Base-by-base conservation (phyloP, 2,888 invertebrate species). In the Drosophila aldrichi region DNA sequence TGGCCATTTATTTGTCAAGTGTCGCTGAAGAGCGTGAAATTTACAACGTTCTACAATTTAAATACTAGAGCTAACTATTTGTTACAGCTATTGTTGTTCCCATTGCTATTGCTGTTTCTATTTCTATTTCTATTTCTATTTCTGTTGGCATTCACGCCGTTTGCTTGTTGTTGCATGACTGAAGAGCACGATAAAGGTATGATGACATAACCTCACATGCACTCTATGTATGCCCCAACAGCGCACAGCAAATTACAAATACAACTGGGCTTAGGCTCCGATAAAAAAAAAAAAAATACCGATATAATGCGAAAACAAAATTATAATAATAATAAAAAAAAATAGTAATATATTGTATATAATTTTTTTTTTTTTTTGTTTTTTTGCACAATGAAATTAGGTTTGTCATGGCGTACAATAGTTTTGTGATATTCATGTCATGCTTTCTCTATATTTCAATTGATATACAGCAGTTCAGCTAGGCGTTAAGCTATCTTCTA, bases 11-110 rank as follows among this genome's bases (percentile, higher is more conserved):
- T n/a, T n/a, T n/a, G 76, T 76, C 76, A 76, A 72, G 63, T 74
- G 69, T 56, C 63, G 41, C 62, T 57, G 34, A 80, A 71, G 66
- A 63, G 84, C 79, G 76, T 81, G 69, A 83, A 81, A 76, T 62
- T 76, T 74, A 83, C 81, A 79, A 59, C 58, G 59, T 70, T 84
- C 72, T 74, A 76, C 69, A 83, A 81, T 83, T 81, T 73, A 79
- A 79, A 71, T 79, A 79, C 79, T 79, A 72, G 61, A 84, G 57
- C 67, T 79, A 68, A 77, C 54, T 66, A 67, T 67, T 76, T 72
- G 58, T 80, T 70, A 56, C 65, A 55, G 43, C 22, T 44, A 5
- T 20, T 56, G 3, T 16, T 43, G 3, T 18, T 57, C 9, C 10
- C 22, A 1, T 44, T 44, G 32, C 3, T 25, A 3, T 10, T 64